Evolutionary conservation across 2,113 vertebrate genomes (phyloP).

Genomic region (Petrocephalus zakoni): DNA sequence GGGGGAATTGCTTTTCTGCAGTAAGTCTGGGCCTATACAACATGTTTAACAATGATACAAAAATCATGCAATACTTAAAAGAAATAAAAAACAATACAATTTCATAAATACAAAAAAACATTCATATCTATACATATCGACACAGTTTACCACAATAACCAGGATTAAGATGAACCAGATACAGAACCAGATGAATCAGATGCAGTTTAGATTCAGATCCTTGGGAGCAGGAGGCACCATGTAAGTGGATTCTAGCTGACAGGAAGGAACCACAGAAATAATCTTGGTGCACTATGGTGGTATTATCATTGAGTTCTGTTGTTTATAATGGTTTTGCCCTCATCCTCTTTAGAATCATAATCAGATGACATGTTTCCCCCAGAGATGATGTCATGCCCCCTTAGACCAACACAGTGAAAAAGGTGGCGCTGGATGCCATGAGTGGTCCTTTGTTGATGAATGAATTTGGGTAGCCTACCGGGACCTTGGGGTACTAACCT

Average conservation of each 20-base stretch:
- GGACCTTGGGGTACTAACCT: conserved; percentile 46
- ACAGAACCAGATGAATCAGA: background rate
- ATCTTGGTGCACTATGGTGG: background rate
- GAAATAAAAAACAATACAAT: background rate
- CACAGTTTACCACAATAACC: background rate
- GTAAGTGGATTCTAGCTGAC: background rate
- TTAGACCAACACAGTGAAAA: background rate
- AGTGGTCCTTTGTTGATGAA: too few species aligned
- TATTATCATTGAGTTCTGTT: background rate
- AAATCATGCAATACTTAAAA: background rate
- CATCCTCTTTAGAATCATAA: background rate
- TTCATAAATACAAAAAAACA: background rate
- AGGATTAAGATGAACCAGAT: background rate
- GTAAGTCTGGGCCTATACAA: background rate
- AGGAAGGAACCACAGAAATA: background rate
- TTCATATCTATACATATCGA: background rate
- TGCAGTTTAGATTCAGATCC: background rate
- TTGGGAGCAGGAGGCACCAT: background rate
- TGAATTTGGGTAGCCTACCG: too few species aligned
- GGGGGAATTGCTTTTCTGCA: background rate
- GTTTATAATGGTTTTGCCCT: background rate
- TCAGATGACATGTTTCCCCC: background rate
- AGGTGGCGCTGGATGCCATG: background rate
- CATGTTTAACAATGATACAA: background rate
- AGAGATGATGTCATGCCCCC: background rate